Evolutionary conservation across 2,797 vertebrate genomes (phyloP).

Genomic region (Cynopterus sphinx): DNA sequence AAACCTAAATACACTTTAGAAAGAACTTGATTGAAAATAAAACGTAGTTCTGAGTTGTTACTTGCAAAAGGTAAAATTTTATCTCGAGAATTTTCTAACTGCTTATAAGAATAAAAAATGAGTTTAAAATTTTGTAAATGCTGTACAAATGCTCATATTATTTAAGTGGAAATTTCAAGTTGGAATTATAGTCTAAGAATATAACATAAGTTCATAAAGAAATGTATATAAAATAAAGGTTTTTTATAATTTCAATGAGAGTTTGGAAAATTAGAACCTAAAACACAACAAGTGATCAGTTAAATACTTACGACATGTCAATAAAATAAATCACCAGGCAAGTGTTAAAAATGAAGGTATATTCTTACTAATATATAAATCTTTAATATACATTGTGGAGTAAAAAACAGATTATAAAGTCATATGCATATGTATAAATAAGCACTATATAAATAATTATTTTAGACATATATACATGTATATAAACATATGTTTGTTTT

Average conservation of each 20-base stretch:
- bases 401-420: not conserved
- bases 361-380: not conserved
- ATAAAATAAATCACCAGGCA: not conserved
- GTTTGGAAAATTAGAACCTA: not conserved
- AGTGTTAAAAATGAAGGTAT: not conserved
- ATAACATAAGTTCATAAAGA: not conserved
- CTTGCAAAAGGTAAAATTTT: not conserved
- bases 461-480: not conserved
- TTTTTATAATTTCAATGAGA: not conserved
- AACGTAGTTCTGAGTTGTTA: not conserved
- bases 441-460: not conserved
- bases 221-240: not conserved
- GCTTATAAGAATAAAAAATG: not conserved
- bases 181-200: not conserved
- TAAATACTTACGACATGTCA: not conserved
- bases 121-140: not conserved
- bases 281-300: not conserved
- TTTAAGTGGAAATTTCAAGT: not conserved
- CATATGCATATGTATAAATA: not conserved
- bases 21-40: not conserved
- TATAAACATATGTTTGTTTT: not conserved
- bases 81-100: not conserved
- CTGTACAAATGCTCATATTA: not conserved
- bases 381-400: not conserved
- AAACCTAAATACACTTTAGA: not conserved